phyloP scores from a whole-genome alignment of 2,113 vertebrate species.

The Pterocles gutturalis region DNA sequence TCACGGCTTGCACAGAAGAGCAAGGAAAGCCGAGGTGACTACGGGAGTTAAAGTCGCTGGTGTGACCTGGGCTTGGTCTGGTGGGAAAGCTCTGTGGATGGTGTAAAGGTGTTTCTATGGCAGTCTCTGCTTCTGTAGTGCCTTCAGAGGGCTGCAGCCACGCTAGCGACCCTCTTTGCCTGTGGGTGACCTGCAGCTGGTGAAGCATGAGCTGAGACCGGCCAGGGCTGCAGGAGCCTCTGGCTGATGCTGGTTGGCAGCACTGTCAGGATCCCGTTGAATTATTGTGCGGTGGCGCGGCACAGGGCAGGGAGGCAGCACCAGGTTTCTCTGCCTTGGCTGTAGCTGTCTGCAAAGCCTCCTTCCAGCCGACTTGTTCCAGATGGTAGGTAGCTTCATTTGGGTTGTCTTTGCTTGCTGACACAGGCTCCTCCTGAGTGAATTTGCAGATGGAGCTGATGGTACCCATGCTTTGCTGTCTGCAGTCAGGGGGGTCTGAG shows the following conservation, averaged over 20 bases:
- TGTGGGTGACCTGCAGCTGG: neutral
- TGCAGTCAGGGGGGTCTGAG: neutral
- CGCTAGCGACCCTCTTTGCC: accelerated
- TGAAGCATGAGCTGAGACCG: neutral
- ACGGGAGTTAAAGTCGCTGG: neutral
- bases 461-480: neutral
- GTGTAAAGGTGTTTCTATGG: neutral
- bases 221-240: too few species aligned
- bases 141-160: neutral
- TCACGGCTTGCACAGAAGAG: neutral
- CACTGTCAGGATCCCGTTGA: neutral
- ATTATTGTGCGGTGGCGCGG: neutral
- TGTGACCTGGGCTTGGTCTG: neutral
- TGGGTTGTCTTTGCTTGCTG: neutral
- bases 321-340: neutral
- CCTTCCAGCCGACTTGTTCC: neutral
- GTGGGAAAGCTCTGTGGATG: neutral
- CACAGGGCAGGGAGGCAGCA: neutral
- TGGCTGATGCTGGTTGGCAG: too few species aligned
- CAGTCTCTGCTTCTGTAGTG: too few species aligned
- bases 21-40: neutral
- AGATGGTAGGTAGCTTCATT: neutral
- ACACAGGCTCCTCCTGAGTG: neutral
- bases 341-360: neutral
- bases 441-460: neutral